Evolutionary conservation across 2,888 invertebrate genomes (phyloP).

Genomic region (Panorpa germanica): DNA sequence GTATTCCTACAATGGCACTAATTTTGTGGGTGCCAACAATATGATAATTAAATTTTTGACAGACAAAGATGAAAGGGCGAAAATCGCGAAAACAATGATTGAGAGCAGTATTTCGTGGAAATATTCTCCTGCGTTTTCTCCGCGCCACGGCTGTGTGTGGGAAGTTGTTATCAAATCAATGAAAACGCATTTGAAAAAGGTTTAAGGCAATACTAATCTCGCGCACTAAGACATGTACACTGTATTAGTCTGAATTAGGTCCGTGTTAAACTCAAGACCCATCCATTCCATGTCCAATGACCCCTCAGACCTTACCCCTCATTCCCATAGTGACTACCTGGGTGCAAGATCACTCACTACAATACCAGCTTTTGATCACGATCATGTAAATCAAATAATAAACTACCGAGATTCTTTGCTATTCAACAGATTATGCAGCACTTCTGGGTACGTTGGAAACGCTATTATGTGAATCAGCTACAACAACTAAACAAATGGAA

Average conservation of each 20-base stretch:
- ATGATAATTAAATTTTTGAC: conserved; percentile 10
- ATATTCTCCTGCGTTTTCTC: conserved; percentile 17
- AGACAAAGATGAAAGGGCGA: conserved; percentile 2
- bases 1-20: conserved; percentile 17
- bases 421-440: too few species aligned
- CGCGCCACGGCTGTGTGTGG: conserved; percentile 19
- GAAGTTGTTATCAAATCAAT: conserved; percentile 18
- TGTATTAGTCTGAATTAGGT: conserved; percentile 16
- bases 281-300: conserved; percentile 13
- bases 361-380: background rate
- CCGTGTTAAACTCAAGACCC: conserved; percentile 17
- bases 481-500: conserved; percentile 16
- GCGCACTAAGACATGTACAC: conserved; percentile 18
- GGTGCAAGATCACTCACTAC: conserved; percentile 10
- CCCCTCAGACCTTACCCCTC: too few species aligned
- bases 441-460: conserved; percentile 15
- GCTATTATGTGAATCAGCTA: conserved; percentile 15
- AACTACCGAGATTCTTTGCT: too few species aligned
- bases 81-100: conserved; percentile 7
- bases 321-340: too few species aligned
- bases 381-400: background rate
- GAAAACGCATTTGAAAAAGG: conserved; percentile 17
- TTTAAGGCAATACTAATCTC: conserved; percentile 13
- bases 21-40: conserved; percentile 16
- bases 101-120: conserved; percentile 16